Evolutionary conservation across 1,140 invertebrate species (phyloP), one percentile per base, ranked within the genome.

Genomic region (Charaxes varanes): DNA sequence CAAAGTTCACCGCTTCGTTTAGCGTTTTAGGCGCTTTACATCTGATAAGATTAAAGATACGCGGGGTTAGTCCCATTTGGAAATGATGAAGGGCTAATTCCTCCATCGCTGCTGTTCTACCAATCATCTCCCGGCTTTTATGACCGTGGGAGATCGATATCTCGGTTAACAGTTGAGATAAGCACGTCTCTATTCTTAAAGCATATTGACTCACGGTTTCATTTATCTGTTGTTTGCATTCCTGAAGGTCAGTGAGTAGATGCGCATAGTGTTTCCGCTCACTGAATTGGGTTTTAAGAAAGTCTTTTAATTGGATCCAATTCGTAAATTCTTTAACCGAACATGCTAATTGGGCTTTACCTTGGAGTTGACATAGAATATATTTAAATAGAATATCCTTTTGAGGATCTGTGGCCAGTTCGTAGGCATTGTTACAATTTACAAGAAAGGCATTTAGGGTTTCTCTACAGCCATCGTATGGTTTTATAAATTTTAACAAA

Each of bases 11-110:
- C 1, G 41, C 41, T 15, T 43, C 32, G 10, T 43, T 43, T 5
- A 43, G 8, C 1, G 31, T 30, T 43, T 35, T 43, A 8, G 26
- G 32, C 4, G 32, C 35, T 19, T 30, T 43, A 30, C 41, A 43
- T 27, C 23, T 19, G 1, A 42, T 8, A 6, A 52, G 38, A 11
- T 41, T 52, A 3, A 44, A 36, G 1, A 56, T 24, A 11, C 28
- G 18, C 6, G 53, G 35, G 6, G 30, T 28, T 1, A 43, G 8
- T 3, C 40, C 50, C 38, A 53, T 47, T 12, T 43, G 13, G 10
- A 53, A 58, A 17, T 53, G 43, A 19, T 51, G 47, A 17, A 56
- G 46, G 3, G 46, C 52, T 10, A 52, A 21, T 7, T 57, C 49
- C 30, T 57, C 49, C 44, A 53, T 57, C 1, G 54, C 41, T 7